Conservation (phyloP, 2,888 invertebrate genomes). For the Brenthis hecate region DNA sequence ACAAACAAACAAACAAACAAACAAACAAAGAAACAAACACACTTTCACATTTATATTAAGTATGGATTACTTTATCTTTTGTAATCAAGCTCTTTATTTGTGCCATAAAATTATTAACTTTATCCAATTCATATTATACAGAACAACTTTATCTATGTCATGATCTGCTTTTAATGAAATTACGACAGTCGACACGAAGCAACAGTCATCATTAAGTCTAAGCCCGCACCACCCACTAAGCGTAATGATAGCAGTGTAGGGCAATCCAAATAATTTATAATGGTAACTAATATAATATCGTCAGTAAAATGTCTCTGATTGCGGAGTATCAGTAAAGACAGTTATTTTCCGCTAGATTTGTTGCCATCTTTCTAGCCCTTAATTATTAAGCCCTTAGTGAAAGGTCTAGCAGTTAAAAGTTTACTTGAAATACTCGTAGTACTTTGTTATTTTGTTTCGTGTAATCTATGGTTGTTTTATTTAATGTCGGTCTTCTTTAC, state of each 20-base stretch:
- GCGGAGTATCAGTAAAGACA: constrained; percentile 48
- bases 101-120: constrained; percentile 24
- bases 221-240: constrained; percentile 49
- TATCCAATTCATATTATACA: constrained; percentile 21
- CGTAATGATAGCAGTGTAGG: constrained; percentile 45
- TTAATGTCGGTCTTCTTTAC: too few relatives aligned
- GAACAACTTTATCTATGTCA: constrained; percentile 25
- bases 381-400: constrained; percentile 48
- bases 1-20: too few relatives aligned
- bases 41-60: too few relatives aligned
- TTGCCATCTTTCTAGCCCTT: constrained; percentile 49
- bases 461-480: neutral
- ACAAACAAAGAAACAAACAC: too few relatives aligned
- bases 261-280: constrained; percentile 43
- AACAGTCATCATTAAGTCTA: constrained; percentile 35
- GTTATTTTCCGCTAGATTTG: constrained; percentile 50
- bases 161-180: constrained; percentile 38
- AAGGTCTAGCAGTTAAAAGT: constrained; percentile 36
- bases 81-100: constrained; percentile 16
- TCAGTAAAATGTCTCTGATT: constrained; percentile 39
- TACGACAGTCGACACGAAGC: constrained; percentile 25
- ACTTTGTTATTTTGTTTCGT: neutral
- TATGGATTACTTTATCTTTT: neutral
- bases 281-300: constrained; percentile 39
- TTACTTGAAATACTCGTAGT: neutral